Percentiles rank a stretch among this genome's conserved stretches.
phyloP scores from a whole-genome alignment of 2,113 vertebrate genomes.

The Acanthisitta chloris region DNA sequence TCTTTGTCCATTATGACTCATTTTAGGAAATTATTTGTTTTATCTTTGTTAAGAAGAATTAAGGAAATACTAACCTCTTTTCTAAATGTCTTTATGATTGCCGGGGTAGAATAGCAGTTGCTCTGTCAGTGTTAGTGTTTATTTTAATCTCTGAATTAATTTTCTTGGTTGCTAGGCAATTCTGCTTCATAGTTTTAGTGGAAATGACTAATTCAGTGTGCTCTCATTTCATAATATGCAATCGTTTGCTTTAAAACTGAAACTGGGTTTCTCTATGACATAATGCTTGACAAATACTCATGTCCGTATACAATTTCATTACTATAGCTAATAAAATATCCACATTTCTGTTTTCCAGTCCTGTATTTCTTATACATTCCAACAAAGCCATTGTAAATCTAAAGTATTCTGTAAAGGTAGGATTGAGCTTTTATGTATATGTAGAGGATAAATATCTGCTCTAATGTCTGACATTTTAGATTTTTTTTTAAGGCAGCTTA shows the following conservation, averaged over 20 bases:
- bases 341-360: neutral
- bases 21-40: neutral
- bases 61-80: neutral
- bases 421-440: neutral
- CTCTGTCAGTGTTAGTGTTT: slow-evolving; percentile 30
- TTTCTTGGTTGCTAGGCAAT: slow-evolving; percentile 65
- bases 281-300: neutral
- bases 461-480: neutral
- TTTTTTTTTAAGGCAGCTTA: neutral
- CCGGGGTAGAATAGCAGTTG: neutral
- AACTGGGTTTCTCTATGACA: slow-evolving; percentile 5
- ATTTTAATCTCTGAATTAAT: slow-evolving; percentile 63
- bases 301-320: neutral
- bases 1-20: neutral
- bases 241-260: neutral
- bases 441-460: neutral
- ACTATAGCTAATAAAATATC: neutral
- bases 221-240: slow-evolving; percentile 12
- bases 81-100: neutral
- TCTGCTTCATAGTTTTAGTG: slow-evolving; percentile 56
- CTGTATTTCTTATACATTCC: neutral
- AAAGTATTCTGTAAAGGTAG: neutral
- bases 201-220: slow-evolving; percentile 40
- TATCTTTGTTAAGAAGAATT: neutral
- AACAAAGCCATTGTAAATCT: neutral